Conservation (phyloP, 1,140 invertebrate species). For the Temnothorax curvispinosus region DNA sequence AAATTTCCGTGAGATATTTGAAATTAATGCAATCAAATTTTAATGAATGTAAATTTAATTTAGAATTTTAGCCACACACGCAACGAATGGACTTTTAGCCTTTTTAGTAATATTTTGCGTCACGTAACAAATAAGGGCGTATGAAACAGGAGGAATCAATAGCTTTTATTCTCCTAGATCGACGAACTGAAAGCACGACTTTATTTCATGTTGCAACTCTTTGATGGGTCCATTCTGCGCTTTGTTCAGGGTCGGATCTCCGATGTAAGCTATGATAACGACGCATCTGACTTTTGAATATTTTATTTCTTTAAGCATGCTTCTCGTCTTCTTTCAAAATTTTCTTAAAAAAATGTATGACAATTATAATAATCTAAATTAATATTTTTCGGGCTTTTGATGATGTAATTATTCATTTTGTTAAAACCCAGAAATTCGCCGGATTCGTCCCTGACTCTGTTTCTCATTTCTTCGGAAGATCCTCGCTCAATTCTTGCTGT, state of each 20-base stretch:
- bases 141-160: slow-evolving; percentile 15
- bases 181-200: slow-evolving; percentile 5
- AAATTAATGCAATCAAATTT: background rate
- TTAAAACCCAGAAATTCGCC: background rate
- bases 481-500: slow-evolving; percentile 6
- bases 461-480: slow-evolving; percentile 19
- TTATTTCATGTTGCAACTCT: slow-evolving; percentile 39
- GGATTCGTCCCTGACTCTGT: slow-evolving; percentile 6
- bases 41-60: background rate
- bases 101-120: background rate
- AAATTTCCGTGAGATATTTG: too few species aligned
- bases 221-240: slow-evolving; percentile 19
- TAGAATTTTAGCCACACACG: background rate
- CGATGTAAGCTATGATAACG: background rate
- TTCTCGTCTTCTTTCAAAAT: background rate
- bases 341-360: background rate
- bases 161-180: slow-evolving; percentile 28
- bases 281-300: background rate
- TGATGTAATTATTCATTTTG: background rate
- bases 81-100: background rate
- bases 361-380: background rate
- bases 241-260: slow-evolving; percentile 9
- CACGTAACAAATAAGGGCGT: background rate
- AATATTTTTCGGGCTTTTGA: background rate
- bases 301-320: slow-evolving; percentile 1